phyloP scores from a whole-genome alignment of 2,113 vertebrate genomes.

The cattle (Bos taurus) region ARS-UCD2.0 NC_037333.1:92167501-92168000 shows the following conservation, averaged over 20 bases:
- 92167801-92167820: not conserved
- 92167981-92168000: not conserved
- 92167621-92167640: not conserved
- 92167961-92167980: not conserved
- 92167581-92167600: too few relatives aligned
- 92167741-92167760: not conserved
- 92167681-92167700: not conserved
- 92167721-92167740: not conserved
- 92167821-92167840: not conserved
- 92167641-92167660: not conserved
- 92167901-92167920: not conserved
- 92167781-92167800: not conserved
- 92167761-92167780: not conserved
- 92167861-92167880: not conserved
- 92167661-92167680: not conserved
- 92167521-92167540: slow-evolving; percentile 21
- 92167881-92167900: not conserved
- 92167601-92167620: not conserved
- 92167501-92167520: slow-evolving; percentile 40
- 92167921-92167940: not conserved
- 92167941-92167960: not conserved
- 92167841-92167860: not conserved
- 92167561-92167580: not conserved
- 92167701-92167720: not conserved
- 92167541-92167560: not conserved